These are phyloP conservation scores for Toxonevra muliebris DNA, from an alignment of 2,888 invertebrate genomes.

Conservation along the genomic window DNA sequence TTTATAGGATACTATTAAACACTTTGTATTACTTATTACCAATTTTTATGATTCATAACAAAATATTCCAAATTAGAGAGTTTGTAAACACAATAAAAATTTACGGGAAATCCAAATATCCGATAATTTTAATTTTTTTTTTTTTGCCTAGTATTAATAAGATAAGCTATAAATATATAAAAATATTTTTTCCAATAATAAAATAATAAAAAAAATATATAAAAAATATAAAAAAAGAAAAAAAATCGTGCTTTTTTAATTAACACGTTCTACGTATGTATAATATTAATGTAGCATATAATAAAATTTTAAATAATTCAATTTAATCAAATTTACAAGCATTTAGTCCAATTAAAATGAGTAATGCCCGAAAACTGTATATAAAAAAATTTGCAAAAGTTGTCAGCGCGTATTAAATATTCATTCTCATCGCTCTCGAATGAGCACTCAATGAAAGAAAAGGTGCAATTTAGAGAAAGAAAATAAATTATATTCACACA, in stretches of 20 bases:
- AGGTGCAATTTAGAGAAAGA: background rate
- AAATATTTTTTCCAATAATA: background rate
- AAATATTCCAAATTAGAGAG: too few species aligned
- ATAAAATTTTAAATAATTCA: constrained; percentile 43
- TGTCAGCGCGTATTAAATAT: background rate
- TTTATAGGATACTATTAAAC: too few species aligned
- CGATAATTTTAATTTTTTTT: too few species aligned
- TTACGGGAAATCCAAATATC: too few species aligned
- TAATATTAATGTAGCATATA: constrained; percentile 47
- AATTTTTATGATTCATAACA: too few species aligned
- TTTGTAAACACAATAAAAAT: too few species aligned
- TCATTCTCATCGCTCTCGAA: too few species aligned
- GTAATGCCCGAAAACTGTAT: constrained; percentile 15
- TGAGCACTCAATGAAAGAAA: background rate
- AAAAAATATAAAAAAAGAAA: too few species aligned
- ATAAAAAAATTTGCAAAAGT: background rate
- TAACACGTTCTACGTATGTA: constrained; percentile 44
- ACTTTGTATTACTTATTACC: too few species aligned
- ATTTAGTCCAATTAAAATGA: constrained; percentile 39
- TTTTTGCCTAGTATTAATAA: background rate
- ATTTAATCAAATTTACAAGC: constrained; percentile 38
- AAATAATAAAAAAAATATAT: background rate
- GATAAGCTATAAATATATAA: background rate
- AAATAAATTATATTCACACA: background rate
- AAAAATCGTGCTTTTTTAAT: constrained; percentile 46